phyloP scores from a whole-genome alignment of 2,888 invertebrate species.

The Rhagophthalmus giganteus region DNA sequence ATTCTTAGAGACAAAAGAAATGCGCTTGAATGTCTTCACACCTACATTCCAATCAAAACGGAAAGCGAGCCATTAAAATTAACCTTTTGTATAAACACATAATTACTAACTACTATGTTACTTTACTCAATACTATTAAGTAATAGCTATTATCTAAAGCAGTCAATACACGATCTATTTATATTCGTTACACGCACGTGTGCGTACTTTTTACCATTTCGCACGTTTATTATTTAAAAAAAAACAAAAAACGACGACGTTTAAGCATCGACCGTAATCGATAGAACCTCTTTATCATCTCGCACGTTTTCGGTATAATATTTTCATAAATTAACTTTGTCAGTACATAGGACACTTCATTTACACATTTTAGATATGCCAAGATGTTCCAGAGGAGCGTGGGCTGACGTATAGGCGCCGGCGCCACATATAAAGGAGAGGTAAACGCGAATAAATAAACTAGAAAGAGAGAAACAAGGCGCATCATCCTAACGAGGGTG shows the following conservation, averaged over 20 bases:
- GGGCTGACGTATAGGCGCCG: slow-evolving; percentile 38
- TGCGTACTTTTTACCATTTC: too few species aligned
- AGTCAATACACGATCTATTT: slow-evolving; percentile 6
- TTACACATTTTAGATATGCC: slow-evolving; percentile 27
- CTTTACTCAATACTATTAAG: slow-evolving; percentile 19
- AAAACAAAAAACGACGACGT: background rate
- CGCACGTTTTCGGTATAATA: too few species aligned
- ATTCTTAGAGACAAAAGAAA: slow-evolving; percentile 3
- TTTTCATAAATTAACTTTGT: background rate
- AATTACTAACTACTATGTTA: slow-evolving; percentile 24
- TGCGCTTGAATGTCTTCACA: slow-evolving; percentile 11
- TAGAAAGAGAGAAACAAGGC: slow-evolving; percentile 32
- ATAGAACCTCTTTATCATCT: too few species aligned
- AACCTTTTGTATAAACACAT: slow-evolving; percentile 20
- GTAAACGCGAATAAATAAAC: slow-evolving; percentile 5
- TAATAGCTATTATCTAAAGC: slow-evolving; percentile 9
- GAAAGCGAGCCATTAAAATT: slow-evolving; percentile 17
- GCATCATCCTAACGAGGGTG: slow-evolving; percentile 32
- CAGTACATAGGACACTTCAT: slow-evolving; percentile 6
- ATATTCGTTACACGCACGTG: too few species aligned
- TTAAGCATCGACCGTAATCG: too few species aligned
- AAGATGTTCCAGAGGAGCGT: slow-evolving; percentile 35
- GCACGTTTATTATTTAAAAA: too few species aligned
- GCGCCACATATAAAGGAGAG: slow-evolving; percentile 33
- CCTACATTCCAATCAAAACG: slow-evolving; percentile 18